Conservation (phyloP, 1,140 invertebrate species). For the Papilio polytes region DNA sequence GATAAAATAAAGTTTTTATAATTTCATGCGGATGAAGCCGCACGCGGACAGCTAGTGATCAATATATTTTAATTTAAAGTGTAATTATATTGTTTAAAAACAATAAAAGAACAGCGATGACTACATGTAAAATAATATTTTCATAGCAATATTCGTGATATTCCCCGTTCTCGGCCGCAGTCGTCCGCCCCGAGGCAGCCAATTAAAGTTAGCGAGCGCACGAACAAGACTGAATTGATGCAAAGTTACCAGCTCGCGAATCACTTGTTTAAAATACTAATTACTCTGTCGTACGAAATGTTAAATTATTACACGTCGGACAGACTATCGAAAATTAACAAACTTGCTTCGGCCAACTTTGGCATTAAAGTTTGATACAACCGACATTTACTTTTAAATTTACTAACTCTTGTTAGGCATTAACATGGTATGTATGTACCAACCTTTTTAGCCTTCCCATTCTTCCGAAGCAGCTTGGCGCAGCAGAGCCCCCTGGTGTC, state of each 20-base stretch:
- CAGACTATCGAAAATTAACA: background rate
- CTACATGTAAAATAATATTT: background rate
- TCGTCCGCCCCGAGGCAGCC: conserved; percentile 67
- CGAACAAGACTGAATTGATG: conserved; percentile 75
- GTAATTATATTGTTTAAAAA: background rate
- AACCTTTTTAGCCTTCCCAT: conserved; percentile 79
- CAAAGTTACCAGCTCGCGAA: conserved; percentile 66
- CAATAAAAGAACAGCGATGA: background rate
- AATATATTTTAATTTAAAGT: background rate
- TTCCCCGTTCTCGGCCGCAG: conserved; percentile 43
- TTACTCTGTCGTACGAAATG: conserved; percentile 65
- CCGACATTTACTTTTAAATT: too few species aligned
- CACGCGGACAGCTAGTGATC: too few species aligned
- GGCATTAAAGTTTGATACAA: too few species aligned
- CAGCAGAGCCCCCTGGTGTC: conserved; percentile 80
- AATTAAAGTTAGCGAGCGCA: conserved; percentile 68
- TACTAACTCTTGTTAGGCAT: background rate
- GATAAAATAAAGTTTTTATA: too few species aligned
- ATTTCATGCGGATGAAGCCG: too few species aligned
- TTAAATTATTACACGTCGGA: conserved; percentile 43
- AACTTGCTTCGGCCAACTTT: too few species aligned
- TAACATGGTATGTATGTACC: conserved; percentile 24
- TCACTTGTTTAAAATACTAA: conserved; percentile 67
- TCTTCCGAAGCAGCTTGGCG: conserved; percentile 76
- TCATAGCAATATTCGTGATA: conserved; percentile 37